Evolutionary conservation across 2,113 vertebrate genomes (phyloP), one percentile per base, ranked within the genome.

Genomic region (Hemiprocne comata): DNA sequence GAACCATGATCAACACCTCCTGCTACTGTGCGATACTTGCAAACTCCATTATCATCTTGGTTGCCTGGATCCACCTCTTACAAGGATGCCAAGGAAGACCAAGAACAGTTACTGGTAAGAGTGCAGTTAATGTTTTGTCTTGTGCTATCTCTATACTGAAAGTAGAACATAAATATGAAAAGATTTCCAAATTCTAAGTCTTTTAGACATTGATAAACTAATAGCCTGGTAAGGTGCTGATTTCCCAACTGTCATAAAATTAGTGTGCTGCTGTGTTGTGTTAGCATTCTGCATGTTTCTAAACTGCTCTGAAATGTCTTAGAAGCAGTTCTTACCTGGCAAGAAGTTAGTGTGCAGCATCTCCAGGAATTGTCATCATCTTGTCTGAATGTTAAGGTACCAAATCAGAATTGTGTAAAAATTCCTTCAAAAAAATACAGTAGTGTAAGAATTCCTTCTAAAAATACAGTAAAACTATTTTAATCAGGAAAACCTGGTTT

Each of bases 51-150:
- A 99, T 90, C 99, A 99, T 97, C 98, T 99, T 90, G 99, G 99
- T 85, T 99, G 99, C 89, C 97, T 99, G 96, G 99, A 99, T 90
- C 99, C 99, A 9, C 99, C 99, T 29, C 99, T 99, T 53, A 99
- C 99, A 77, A 98, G 99, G 70, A 99, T 99, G 99, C 99, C 99
- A 85, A 99, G 99, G 96, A 99, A 99, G 97, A 99, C 99, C 89
- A 99, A 99, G 97, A 99, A 99, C 97, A 99, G 99, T 98, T 99
- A 99, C 87, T 99, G 99, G 99, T 99, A 96, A 98, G 99, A 94
- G 44, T 20, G 10, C 46, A 51, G 67, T 81, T 84, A 26, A 26
- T 66, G 1, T n/a, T 5, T 64, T 71, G 54, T 81, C 48, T 57
- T 64, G 17, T 65, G 14, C 6, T 46, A 13, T 66, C 31, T 74